Percentiles rank a stretch among this genome's conserved stretches.
Evolutionary conservation across 2,888 invertebrate species (phyloP).

Genomic region (Rapana venosa): DNA sequence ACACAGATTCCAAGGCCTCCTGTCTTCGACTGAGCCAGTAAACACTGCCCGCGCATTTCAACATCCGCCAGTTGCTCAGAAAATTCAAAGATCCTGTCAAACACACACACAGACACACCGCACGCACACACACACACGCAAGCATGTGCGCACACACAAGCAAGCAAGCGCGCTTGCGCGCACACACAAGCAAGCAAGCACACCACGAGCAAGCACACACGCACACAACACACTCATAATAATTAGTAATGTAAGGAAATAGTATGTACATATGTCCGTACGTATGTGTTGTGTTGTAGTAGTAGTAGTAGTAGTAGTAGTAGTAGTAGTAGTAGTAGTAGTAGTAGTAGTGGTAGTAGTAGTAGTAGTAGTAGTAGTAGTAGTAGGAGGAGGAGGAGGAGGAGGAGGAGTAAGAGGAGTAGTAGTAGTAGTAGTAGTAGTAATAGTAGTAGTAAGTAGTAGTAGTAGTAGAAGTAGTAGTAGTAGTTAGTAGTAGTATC

Average conservation of each 20-base stretch:
- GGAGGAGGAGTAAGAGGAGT: no score
- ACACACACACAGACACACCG: background rate
- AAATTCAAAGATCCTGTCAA: background rate
- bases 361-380: no score
- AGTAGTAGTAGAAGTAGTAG: no score
- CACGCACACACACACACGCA: background rate
- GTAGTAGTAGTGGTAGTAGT: no score
- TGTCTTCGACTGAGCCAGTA: background rate
- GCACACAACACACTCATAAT: background rate
- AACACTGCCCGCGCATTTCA: background rate
- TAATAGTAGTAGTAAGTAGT: no score
- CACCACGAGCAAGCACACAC: background rate
- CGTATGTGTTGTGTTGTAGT: background rate
- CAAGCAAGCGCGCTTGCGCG: background rate
- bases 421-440: no score
- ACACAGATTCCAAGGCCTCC: background rate
- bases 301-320: no score
- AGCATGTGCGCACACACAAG: background rate
- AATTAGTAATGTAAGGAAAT: background rate
- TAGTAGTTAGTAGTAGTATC: no score
- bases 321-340: no score
- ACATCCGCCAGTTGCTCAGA: background rate
- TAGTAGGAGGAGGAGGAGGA: no score
- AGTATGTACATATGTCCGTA: background rate
- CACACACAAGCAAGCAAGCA: no score